Base-by-base conservation (phyloP, 2,113 vertebrate genomes). In the Brachypteracias leptosomus region DNA sequence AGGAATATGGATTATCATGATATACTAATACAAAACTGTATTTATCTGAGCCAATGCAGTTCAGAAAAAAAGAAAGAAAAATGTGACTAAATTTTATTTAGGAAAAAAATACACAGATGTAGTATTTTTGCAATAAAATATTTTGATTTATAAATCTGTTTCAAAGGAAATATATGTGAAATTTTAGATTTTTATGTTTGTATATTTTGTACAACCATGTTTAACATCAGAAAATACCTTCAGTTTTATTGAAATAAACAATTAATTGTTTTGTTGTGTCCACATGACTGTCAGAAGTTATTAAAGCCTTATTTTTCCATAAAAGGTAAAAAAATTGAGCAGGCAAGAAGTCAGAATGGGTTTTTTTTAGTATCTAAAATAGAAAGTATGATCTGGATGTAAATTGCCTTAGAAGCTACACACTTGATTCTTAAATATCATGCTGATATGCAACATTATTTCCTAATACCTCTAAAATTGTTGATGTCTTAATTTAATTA, bases 21-120 rank as follows among this genome's bases (percentile, higher is more conserved):
- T 13, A 0, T 25, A 33, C 40, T 55, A 28, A 16, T 36, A 16
- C 6, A 74, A 81, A 71, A 1, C 7, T 11, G 9, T 14, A 62
- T 29, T 81, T 88, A 47, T 9, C 35, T 42, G 29, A 81, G 5
- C 2, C 18, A 38, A 33, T 62, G 17, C 16, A 51, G 3, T 61
- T 22, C 44, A 4, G 2, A 4, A 6, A 4, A 6, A 28, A 17
- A 62, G 51, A 52, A 58, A 38, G 1, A 1, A 1, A 89, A 62
- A 40, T 55, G 54, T 24, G 11, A 11, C 8, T 33, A 33, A 61
- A 57, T 46, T 33, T n/a, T 55, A 36, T 24, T 82, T 65, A 51
- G 22, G 6, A 49, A 70, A 92, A 62, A 47, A 62, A 38, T 24
- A 7, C 2, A 46, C 4, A 40, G 3, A 2, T 38, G 72, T 55